A percentile compares a stretch with the other conserved stretches of the same genome.
Evolutionary conservation across 2,113 vertebrate genomes (phyloP).

Genomic region (Trachemys scripta): DNA sequence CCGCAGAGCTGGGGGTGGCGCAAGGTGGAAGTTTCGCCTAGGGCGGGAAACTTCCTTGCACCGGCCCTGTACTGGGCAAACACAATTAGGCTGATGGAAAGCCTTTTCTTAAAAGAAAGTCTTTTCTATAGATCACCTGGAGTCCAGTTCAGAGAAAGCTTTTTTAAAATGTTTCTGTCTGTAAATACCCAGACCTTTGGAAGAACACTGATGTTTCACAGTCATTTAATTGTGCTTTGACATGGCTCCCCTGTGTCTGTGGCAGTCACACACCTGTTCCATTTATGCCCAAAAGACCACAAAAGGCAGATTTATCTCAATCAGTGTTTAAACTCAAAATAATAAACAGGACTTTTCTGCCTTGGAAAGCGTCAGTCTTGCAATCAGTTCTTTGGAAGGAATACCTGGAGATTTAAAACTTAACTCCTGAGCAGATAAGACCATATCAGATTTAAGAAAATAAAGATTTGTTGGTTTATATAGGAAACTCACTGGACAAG

Average conservation of each 20-base stretch:
- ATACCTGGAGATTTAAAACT: constrained; percentile 23
- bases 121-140: constrained; percentile 74
- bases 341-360: constrained; percentile 60
- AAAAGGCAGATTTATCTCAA: constrained; percentile 84
- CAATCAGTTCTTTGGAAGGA: background rate
- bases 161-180: constrained; percentile 71
- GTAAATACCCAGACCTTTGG: constrained; percentile 80
- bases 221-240: constrained; percentile 85
- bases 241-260: constrained; percentile 82
- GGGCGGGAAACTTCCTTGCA: no score
- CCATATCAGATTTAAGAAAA: background rate
- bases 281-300: constrained; percentile 84
- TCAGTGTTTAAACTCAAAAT: constrained; percentile 80
- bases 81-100: constrained; percentile 37
- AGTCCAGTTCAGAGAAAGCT: constrained; percentile 73
- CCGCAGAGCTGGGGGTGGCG: no score
- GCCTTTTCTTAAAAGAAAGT: constrained; percentile 46
- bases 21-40: no score
- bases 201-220: constrained; percentile 84
- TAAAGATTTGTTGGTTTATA: background rate
- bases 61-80: constrained; percentile 1
- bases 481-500: background rate
- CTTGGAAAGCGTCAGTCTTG: constrained; percentile 67
- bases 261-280: constrained; percentile 89
- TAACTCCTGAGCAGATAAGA: constrained; percentile 28